Percentiles rank a stretch among this genome's conserved stretches.
Conservation (phyloP, 2,113 vertebrate genomes). For the Larimichthys crocea region DNA sequence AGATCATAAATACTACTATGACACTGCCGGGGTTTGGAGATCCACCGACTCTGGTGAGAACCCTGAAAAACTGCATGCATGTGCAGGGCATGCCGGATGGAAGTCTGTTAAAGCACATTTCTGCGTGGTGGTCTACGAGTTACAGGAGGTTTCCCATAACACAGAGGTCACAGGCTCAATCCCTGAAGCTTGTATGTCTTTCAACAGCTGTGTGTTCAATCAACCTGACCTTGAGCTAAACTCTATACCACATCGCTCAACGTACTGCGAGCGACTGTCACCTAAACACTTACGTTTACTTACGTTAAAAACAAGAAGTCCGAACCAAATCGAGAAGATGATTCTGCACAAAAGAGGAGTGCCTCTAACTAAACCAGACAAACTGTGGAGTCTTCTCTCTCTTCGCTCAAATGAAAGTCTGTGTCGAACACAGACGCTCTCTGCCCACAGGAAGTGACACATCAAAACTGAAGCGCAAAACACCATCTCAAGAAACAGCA, state of each 20-base stretch:
- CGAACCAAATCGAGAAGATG: background rate
- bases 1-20: background rate
- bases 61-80: background rate
- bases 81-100: background rate
- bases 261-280: background rate
- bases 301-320: background rate
- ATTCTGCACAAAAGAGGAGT: background rate
- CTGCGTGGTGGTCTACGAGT: background rate
- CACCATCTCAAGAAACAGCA: background rate
- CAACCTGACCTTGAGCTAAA: slow-evolving; percentile 13
- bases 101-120: slow-evolving; percentile 20
- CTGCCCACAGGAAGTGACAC: slow-evolving; percentile 30
- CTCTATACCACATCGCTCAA: slow-evolving; percentile 6
- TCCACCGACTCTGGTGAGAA: background rate
- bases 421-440: slow-evolving; percentile 7
- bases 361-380: background rate
- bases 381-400: background rate
- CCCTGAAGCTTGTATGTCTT: slow-evolving; percentile 35
- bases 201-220: slow-evolving; percentile 43
- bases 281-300: background rate
- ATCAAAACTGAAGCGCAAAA: slow-evolving; percentile 17
- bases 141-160: slow-evolving; percentile 16
- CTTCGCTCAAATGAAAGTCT: background rate
- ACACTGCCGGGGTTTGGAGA: background rate
- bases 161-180: slow-evolving; percentile 32